A percentile compares a stretch with the other conserved stretches of the same genome.
phyloP scores from a whole-genome alignment of 2,113 vertebrate species.

The Penelope pileata region DNA sequence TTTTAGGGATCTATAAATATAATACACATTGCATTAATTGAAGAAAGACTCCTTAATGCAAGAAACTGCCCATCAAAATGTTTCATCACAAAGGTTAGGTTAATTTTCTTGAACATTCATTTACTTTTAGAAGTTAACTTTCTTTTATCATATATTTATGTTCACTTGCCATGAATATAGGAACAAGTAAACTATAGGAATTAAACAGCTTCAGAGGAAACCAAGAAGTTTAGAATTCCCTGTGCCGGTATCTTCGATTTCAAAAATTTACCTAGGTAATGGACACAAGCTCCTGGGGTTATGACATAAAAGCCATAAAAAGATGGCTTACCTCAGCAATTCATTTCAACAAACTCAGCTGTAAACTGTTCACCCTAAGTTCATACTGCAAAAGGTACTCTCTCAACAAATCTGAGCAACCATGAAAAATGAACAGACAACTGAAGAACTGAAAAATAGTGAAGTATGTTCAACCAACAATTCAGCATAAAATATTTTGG shows the following conservation, averaged over 20 bases:
- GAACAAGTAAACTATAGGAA: neutral
- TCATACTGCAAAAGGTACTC: neutral
- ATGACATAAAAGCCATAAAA: neutral
- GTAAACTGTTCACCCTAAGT: neutral
- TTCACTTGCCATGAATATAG: neutral
- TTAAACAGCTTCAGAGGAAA: neutral
- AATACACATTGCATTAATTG: neutral
- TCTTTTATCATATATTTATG: neutral
- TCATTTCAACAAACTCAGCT: neutral
- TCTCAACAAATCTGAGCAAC: constrained; percentile 16
- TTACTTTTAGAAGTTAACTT: neutral
- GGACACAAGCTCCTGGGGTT: neutral
- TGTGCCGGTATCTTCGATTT: neutral
- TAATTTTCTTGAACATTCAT: neutral
- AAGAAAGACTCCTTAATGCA: neutral
- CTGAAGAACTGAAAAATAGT: neutral
- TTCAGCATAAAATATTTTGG: neutral
- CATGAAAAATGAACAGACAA: neutral
- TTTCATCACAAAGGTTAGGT: neutral
- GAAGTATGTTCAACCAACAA: constrained; percentile 2
- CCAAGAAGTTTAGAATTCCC: neutral
- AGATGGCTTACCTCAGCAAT: constrained; percentile 3
- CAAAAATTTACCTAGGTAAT: neutral
- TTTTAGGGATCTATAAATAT: neutral
- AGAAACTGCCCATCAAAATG: neutral